These are phyloP conservation scores for Mystacornis crossleyi DNA, from an alignment of 2,113 vertebrate species.

Conservation along the genomic window DNA sequence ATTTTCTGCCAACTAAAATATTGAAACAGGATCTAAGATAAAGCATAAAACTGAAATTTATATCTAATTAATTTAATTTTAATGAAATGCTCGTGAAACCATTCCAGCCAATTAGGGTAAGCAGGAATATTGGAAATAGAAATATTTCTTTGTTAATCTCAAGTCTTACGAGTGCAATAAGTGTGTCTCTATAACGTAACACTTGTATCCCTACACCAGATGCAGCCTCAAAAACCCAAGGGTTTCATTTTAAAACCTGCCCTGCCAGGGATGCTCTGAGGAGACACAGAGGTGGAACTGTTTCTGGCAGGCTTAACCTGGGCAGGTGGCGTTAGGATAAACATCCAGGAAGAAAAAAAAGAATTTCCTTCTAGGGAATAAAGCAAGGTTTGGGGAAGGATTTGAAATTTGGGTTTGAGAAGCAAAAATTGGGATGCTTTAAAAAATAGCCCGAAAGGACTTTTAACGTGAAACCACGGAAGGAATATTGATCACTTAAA, in stretches of 20 bases:
- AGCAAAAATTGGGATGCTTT: not conserved
- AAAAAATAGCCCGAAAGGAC: not conserved
- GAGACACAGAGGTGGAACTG: not conserved
- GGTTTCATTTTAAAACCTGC: not conserved
- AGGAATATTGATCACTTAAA: not conserved
- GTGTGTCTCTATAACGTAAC: not conserved
- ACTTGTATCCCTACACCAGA: not conserved
- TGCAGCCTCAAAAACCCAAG: not conserved
- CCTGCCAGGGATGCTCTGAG: not conserved
- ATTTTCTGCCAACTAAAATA: not conserved
- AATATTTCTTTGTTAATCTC: not conserved
- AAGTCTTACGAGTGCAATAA: not conserved
- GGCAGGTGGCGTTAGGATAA: not conserved
- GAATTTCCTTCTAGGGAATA: not conserved
- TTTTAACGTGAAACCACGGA: not conserved
- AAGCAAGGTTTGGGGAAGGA: not conserved
- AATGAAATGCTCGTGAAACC: not conserved
- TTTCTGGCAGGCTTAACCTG: not conserved
- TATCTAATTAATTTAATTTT: not conserved
- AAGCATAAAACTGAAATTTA: not conserved
- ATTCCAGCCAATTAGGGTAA: not conserved
- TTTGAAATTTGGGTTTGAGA: not conserved
- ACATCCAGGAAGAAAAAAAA: not conserved
- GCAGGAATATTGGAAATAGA: not conserved
- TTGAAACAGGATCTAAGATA: not conserved